Percentiles rank a stretch among this genome's conserved stretches.
Evolutionary conservation across 2,113 vertebrate genomes (phyloP).

Genomic region (Morone saxatilis): DNA sequence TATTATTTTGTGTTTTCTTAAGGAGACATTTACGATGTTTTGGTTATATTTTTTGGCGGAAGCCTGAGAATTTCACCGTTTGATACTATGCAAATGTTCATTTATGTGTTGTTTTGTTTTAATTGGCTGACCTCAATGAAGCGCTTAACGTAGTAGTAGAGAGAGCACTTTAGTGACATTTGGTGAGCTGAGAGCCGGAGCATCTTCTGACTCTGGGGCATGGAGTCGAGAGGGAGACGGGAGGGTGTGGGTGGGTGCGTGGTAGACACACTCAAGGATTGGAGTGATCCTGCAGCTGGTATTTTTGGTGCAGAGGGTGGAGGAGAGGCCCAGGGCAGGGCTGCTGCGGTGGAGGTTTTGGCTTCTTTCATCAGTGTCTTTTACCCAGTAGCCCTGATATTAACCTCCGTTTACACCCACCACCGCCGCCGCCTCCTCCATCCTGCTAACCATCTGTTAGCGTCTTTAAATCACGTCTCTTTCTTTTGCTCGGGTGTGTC

Average conservation of each 20-base stretch:
- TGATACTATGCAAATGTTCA: conserved; percentile 37
- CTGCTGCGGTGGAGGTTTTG: conserved; percentile 64
- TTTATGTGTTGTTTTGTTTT: conserved; percentile 20
- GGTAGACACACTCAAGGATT: conserved; percentile 37
- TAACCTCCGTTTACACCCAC: conserved; percentile 54
- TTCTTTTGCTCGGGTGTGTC: conserved; percentile 51
- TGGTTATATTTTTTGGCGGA: not conserved
- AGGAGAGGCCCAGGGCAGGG: conserved; percentile 61
- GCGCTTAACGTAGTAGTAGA: conserved; percentile 53
- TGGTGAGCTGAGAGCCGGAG: conserved; percentile 39
- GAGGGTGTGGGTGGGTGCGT: conserved; percentile 18
- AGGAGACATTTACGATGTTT: conserved; percentile 9
- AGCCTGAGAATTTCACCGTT: conserved; percentile 17
- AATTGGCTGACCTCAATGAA: conserved; percentile 52
- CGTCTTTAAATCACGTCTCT: conserved; percentile 32
- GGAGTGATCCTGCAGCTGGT: conserved; percentile 48
- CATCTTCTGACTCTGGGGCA: conserved; percentile 27
- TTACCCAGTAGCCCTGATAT: conserved; percentile 54
- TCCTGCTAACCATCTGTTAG: conserved; percentile 24
- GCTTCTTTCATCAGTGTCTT: conserved; percentile 44
- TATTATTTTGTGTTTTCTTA: conserved; percentile 13
- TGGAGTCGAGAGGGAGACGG: conserved; percentile 27
- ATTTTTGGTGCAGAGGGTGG: conserved; percentile 64
- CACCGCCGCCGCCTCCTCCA: conserved; percentile 19
- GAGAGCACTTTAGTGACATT: conserved; percentile 70